Base-by-base conservation (phyloP, 2,797 vertebrate species). In the Anguilla marmorata region DNA sequence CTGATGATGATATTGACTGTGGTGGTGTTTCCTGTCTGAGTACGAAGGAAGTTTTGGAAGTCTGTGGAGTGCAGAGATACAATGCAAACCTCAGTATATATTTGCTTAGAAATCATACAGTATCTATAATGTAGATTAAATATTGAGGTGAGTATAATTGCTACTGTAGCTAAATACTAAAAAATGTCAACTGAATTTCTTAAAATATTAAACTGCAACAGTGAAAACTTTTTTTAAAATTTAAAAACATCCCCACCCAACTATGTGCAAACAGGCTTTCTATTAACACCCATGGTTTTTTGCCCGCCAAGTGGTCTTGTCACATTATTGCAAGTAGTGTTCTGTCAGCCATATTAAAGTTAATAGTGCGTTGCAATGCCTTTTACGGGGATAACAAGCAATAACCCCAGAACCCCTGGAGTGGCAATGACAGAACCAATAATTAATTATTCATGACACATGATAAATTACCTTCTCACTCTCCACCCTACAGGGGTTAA, bases 1-100 rank as follows among this genome's bases (percentile, higher is more conserved):
- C 98, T 99, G 93, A 99, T 99, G 89, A 99, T 99, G 91, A 99
- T 97, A 86, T 99, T 99, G 88, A 99, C 98, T 8, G 99, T 99
- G 63, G 98, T 99, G 45, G 98, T 99, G 92, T 99, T 99, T 30
- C 99, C 99, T 92, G 98, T 99, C 92, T 99, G 99, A 54, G 99
- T 99, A 89, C 99, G 96, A 69, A 99, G 94, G 89, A 98, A 99
- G 93, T 99, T 99, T 93, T 99, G 99, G 95, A 99, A 99, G 94
- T 99, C 99, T 99, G 92, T 87, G 87, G 30, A 87, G 27, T 33
- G 30, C 6, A 72, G 37, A 89, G 76, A 89, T 0, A 69, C 56
- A 50, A 86, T 37, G 86, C 83, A 76, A 79, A 1, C 45, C 0
- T 24, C 21, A 90, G 50, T 33, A 14, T 87, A 86, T 0, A 24